A percentile compares a stretch with the other conserved stretches of the same genome.
Conservation (phyloP, 1,140 invertebrate genomes). For the Scaptomyza pallida region DNA sequence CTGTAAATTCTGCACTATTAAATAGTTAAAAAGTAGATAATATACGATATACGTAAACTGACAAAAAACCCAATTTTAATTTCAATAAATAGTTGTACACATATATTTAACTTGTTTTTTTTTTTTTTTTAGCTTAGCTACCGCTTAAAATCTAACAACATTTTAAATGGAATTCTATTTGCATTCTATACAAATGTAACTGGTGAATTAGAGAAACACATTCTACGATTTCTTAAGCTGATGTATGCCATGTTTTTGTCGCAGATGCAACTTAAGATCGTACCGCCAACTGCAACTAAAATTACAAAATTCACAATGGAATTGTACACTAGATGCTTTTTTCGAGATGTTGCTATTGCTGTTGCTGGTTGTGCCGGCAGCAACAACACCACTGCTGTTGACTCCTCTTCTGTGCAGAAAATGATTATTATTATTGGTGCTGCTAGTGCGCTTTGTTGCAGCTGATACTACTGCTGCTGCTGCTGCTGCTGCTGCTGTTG, state of each 20-base stretch:
- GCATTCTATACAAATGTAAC: slow-evolving; percentile 10
- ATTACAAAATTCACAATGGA: slow-evolving; percentile 80
- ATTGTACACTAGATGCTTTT: slow-evolving; percentile 64
- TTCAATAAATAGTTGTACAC: slow-evolving; percentile 80
- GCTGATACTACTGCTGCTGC: no score
- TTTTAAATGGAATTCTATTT: slow-evolving; percentile 23
- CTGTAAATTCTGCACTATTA: slow-evolving; percentile 33
- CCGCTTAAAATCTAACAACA: slow-evolving; percentile 52
- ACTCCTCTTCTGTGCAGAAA: slow-evolving; percentile 3
- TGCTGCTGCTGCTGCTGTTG: slow-evolving; percentile 20
- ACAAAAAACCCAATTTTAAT: slow-evolving; percentile 53
- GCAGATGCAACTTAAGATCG: slow-evolving; percentile 79
- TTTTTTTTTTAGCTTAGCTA: slow-evolving; percentile 59
- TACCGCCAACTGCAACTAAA: slow-evolving; percentile 83
- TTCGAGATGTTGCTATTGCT: slow-evolving; percentile 34
- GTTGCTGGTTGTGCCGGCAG: neutral
- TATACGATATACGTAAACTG: neutral
- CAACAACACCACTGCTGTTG: neutral
- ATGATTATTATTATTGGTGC: slow-evolving; percentile 22
- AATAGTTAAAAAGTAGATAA: slow-evolving; percentile 4
- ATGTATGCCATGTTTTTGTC: slow-evolving; percentile 83
- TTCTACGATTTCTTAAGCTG: slow-evolving; percentile 78
- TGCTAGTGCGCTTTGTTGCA: slow-evolving; percentile 11
- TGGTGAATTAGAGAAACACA: neutral
- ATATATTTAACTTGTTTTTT: slow-evolving; percentile 73